These are phyloP conservation scores for Liodrosophila aerea DNA, from an alignment of 2,888 invertebrate genomes.

Conservation along the genomic window DNA sequence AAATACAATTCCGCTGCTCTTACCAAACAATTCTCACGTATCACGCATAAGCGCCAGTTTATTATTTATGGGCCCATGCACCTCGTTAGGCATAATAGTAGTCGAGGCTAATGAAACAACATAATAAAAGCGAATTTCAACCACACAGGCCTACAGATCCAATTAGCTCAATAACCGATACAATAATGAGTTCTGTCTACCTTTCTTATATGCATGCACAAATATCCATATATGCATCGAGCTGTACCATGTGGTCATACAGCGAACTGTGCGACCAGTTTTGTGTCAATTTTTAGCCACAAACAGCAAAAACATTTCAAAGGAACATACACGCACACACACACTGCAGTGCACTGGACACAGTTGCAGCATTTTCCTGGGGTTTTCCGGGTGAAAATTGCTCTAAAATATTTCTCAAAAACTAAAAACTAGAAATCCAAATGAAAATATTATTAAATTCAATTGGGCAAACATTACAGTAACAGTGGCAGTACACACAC, in stretches of 20 bases:
- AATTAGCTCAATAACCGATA: constrained; percentile 44
- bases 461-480: constrained; percentile 78
- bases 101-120: constrained; percentile 40
- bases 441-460: constrained; percentile 80
- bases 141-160: constrained; percentile 34
- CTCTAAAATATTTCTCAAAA: constrained; percentile 54
- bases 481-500: constrained; percentile 60
- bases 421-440: constrained; percentile 73
- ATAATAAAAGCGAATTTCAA: constrained; percentile 46
- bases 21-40: too few relatives aligned
- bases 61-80: background rate
- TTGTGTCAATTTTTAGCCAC: constrained; percentile 57
- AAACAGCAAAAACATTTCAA: constrained; percentile 69
- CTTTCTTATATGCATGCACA: background rate
- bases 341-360: constrained; percentile 5
- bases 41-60: background rate
- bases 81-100: constrained; percentile 3
- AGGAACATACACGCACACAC: constrained; percentile 35
- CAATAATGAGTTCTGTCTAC: constrained; percentile 11
- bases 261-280: constrained; percentile 36
- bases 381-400: constrained; percentile 50
- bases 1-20: too few relatives aligned
- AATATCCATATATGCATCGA: constrained; percentile 24
- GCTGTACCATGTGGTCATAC: constrained; percentile 28
- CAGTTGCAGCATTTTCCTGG: constrained; percentile 27